These are phyloP conservation scores for Caenorhabditis brenneri DNA, from an alignment of 1,140 invertebrate species.

Conservation along the genomic window DNA sequence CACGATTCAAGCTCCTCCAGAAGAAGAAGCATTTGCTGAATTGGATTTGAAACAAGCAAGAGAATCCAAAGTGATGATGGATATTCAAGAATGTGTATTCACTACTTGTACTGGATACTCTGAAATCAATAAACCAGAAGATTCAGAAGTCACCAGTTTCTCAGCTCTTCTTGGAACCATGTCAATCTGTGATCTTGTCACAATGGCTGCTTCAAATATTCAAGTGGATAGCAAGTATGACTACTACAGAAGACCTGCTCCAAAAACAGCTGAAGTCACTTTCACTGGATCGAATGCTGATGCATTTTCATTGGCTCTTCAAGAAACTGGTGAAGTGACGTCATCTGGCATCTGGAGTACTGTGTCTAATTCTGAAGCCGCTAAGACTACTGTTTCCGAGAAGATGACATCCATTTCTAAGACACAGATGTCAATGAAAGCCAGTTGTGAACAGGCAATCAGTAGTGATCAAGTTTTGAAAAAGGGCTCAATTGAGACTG, in stretches of 20 bases:
- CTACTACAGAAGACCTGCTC: neutral
- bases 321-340: constrained; percentile 27
- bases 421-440: neutral
- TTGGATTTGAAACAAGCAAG: constrained; percentile 21
- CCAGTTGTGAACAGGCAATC: neutral
- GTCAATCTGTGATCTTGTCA: constrained; percentile 14
- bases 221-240: constrained; percentile 13
- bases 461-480: neutral
- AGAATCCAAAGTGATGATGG: constrained; percentile 36
- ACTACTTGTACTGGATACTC: constrained; percentile 1
- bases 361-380: neutral
- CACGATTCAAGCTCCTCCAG: neutral
- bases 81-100: constrained; percentile 22
- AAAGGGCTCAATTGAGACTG: neutral
- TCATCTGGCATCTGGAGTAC: constrained; percentile 31
- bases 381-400: neutral
- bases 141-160: constrained; percentile 1
- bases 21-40: constrained; percentile 28
- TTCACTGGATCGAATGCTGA: neutral
- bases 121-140: constrained; percentile 15
- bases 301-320: neutral
- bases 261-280: neutral
- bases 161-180: constrained; percentile 3
- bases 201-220: constrained; percentile 27
- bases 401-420: neutral